phyloP scores from a whole-genome alignment of 2,797 vertebrate species.

The Gymnoscopelus microlampas region DNA sequence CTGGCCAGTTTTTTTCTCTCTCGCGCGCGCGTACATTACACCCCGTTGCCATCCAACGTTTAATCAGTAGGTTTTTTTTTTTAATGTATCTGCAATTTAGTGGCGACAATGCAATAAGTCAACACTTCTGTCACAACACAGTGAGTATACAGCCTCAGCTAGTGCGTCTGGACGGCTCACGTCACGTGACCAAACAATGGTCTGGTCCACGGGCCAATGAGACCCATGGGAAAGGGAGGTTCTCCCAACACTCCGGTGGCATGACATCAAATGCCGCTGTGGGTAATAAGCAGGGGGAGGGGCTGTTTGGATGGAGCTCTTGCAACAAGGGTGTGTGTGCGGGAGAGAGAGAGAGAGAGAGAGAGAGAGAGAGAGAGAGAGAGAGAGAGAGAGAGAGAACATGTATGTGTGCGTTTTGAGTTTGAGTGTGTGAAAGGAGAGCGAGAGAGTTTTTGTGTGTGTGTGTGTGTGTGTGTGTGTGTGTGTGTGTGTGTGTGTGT shows the following conservation, averaged over 20 bases:
- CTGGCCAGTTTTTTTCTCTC: not conserved
- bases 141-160: conserved; percentile 18
- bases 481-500: too few relatives aligned
- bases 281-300: conserved; percentile 8
- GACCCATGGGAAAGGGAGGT: conserved; percentile 34
- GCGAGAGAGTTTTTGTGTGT: too few relatives aligned
- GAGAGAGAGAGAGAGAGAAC: too few relatives aligned
- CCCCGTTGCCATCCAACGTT: not conserved
- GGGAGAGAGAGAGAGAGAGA: not conserved
- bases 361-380: too few relatives aligned
- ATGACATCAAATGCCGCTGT: not conserved
- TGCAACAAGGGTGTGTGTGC: too few relatives aligned
- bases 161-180: not conserved
- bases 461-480: too few relatives aligned
- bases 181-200: conserved; percentile 45
- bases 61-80: conserved; percentile 7
- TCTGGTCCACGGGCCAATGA: conserved; percentile 3
- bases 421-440: too few relatives aligned
- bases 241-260: too few relatives aligned
- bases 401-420: too few relatives aligned
- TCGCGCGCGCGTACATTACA: not conserved
- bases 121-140: too few relatives aligned
- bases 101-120: not conserved
- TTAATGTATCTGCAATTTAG: not conserved
- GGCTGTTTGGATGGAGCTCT: not conserved